phyloP scores from a whole-genome alignment of 2,888 invertebrate genomes.

The Platycheirus rosarum region DNA sequence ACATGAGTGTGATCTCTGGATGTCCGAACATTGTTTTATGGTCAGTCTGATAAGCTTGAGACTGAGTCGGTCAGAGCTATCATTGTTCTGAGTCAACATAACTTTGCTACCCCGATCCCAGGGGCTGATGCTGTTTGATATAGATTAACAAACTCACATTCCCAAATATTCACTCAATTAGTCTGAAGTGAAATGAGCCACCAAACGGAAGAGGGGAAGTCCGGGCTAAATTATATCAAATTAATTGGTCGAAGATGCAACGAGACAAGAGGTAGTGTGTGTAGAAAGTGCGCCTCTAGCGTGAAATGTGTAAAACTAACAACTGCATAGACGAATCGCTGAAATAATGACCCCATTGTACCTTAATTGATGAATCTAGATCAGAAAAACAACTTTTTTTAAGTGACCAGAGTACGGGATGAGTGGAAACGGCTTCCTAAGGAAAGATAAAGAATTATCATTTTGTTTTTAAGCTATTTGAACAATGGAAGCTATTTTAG shows the following conservation, averaged over 20 bases:
- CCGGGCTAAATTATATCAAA: constrained; percentile 28
- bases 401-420: not conserved
- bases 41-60: constrained; percentile 31
- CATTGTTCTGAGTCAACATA: constrained; percentile 34
- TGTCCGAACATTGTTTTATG: constrained; percentile 25
- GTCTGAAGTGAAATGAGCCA: not conserved
- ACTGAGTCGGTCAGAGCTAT: constrained; percentile 12
- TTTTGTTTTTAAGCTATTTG: constrained; percentile 48
- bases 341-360: constrained; percentile 43
- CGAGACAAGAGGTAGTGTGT: no score
- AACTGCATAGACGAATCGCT: constrained; percentile 12
- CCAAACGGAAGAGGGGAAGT: constrained; percentile 27
- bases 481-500: constrained; percentile 25
- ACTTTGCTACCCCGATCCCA: no score
- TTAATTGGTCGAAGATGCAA: constrained; percentile 39
- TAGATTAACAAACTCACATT: constrained; percentile 56
- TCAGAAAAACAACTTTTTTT: constrained; percentile 28
- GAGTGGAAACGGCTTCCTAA: constrained; percentile 7
- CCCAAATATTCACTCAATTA: constrained; percentile 34
- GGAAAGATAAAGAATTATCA: constrained; percentile 14
- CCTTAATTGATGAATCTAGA: constrained; percentile 64
- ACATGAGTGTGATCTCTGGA: not conserved
- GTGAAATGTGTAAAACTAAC: not conserved
- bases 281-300: constrained; percentile 20
- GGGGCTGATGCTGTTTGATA: not conserved